Base-by-base conservation (phyloP, 2,113 vertebrate genomes). In the Emydocephalus ijimae region DNA sequence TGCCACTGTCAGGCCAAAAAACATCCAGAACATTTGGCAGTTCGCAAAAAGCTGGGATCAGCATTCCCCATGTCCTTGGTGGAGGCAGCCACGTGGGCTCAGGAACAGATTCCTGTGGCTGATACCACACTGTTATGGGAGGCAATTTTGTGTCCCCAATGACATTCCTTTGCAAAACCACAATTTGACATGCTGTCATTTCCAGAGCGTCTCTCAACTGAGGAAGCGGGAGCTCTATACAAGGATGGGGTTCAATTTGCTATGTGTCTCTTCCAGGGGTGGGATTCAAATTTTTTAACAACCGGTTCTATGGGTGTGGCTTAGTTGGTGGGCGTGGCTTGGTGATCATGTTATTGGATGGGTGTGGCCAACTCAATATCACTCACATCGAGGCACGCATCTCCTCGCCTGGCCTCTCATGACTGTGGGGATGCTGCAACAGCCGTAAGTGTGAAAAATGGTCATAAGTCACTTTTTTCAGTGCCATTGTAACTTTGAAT, bases 91-190 rank as follows among this genome's bases (percentile, higher is more conserved):
- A 26, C 2, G 56, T 61, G 45, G 48, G 56, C 74, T n/a, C 87
- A n/a, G 87, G 29, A 89, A 85, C 23, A 91, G 34, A 89, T 89
- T 91, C 45, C 54, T 52, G 5, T 91, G 86, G 61, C 61, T 81
- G 52, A 85, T 26, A 85, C 93, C 87, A 54, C 69, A 43, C 43
- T 5, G n/a, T 55, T 39, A 39, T 34, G 2, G n/a, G n/a, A 87
- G 87, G 74, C 45, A 54, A 61, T 89, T 23, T 26, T 45, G 64
- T 45, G 91, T 45, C n/a, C 69, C 15, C 20, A 3, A 64, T 29
- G 43, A 91, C 93, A 93, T 93, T 93, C 90, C 90, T 52, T 5
- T n/a, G 87, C 14, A 20, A 89, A 89, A 85, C 90, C 93, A 86
- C 86, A 91, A 89, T 89, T 91, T 54, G 61, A 91, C 87, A 54